Evolutionary conservation across 1,140 invertebrate species (phyloP).

Genomic region (Papilio aristodemus): DNA sequence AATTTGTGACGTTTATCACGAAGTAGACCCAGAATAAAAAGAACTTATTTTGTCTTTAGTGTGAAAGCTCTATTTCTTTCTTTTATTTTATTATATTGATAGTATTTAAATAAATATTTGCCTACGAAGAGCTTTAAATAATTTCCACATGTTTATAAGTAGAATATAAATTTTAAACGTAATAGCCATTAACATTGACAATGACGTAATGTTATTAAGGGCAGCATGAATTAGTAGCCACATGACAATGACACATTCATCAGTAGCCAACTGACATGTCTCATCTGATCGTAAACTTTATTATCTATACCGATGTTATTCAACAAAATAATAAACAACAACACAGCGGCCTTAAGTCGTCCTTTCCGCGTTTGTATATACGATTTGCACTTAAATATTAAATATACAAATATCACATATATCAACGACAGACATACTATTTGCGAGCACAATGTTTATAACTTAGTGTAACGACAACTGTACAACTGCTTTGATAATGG

Average conservation of each 20-base stretch:
- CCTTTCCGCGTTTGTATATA: background rate
- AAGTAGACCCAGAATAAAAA: too few species aligned
- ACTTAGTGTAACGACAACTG: too few species aligned
- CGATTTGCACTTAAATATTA: background rate
- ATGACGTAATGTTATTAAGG: constrained; percentile 23
- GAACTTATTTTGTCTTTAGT: too few species aligned
- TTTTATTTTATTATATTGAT: too few species aligned
- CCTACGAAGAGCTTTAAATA: too few species aligned
- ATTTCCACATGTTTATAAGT: background rate
- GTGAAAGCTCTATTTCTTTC: too few species aligned
- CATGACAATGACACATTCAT: constrained; percentile 16
- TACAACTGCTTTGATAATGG: too few species aligned
- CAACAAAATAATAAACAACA: constrained; percentile 18
- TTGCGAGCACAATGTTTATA: too few species aligned
- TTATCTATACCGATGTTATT: constrained; percentile 19
- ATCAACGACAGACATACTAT: too few species aligned
- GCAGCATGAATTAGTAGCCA: constrained; percentile 22
- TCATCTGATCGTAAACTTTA: constrained; percentile 15
- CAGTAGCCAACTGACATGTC: background rate
- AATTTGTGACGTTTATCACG: too few species aligned
- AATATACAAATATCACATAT: background rate
- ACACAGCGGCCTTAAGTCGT: background rate
- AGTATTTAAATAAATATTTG: too few species aligned
- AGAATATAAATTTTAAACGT: constrained; percentile 1
- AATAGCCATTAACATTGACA: constrained; percentile 28